These are phyloP conservation scores for Brachionus koreanus DNA, from an alignment of 1,140 invertebrate genomes.

Conservation along the genomic window DNA sequence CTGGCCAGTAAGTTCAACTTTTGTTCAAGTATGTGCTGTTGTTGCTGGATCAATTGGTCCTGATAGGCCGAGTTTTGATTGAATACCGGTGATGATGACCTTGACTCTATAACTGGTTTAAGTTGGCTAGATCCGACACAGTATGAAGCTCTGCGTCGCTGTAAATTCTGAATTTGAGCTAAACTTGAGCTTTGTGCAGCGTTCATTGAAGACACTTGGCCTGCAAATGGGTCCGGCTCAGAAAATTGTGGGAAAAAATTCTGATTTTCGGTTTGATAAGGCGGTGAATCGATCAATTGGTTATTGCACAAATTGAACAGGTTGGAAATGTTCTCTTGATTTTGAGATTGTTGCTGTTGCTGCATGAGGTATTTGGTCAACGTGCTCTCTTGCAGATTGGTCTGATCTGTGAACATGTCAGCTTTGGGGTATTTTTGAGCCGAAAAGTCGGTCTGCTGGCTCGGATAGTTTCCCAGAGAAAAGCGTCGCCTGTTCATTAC, in stretches of 20 bases:
- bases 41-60: constrained; percentile 3
- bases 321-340: constrained; percentile 13
- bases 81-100: background rate
- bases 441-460: background rate
- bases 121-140: background rate
- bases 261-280: background rate
- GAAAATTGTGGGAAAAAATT: background rate
- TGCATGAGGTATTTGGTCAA: background rate
- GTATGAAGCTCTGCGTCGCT: background rate
- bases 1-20: background rate
- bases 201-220: background rate
- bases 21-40: constrained; percentile 18
- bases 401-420: constrained; percentile 18
- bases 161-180: background rate
- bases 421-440: background rate
- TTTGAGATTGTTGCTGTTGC: background rate
- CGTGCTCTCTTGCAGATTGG: background rate
- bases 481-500: background rate
- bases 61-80: background rate
- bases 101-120: background rate
- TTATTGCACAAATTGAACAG: background rate
- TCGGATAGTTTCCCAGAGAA: background rate
- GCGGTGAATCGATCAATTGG: background rate
- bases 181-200: background rate
- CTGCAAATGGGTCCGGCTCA: background rate